Conservation (phyloP, 2,113 vertebrate species). For the Tamias sibiricus region DNA sequence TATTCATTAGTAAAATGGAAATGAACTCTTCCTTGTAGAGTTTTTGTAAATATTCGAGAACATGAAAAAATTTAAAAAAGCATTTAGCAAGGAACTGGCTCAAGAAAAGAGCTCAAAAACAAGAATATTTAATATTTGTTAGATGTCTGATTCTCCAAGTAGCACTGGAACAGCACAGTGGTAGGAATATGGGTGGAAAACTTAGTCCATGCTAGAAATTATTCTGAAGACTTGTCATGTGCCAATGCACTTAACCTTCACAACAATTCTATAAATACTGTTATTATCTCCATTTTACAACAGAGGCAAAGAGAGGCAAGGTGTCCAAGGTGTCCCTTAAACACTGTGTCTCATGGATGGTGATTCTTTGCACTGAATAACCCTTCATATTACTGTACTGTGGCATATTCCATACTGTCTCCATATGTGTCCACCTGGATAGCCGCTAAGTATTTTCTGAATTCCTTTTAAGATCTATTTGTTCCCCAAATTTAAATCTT, state of each 20-base stretch:
- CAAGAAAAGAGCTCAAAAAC: background rate
- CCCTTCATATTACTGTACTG: background rate
- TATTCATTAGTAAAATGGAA: background rate
- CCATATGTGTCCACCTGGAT: background rate
- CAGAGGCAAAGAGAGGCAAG: background rate
- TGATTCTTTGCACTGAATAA: background rate
- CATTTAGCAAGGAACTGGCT: background rate
- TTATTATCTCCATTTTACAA: slow-evolving; percentile 23
- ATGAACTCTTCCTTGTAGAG: background rate
- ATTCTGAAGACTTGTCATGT: background rate
- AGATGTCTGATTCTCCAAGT: background rate
- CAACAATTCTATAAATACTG: background rate
- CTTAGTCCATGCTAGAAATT: background rate
- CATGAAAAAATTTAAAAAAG: background rate
- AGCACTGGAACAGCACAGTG: background rate
- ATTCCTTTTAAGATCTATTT: background rate
- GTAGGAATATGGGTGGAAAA: background rate
- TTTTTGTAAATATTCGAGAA: background rate
- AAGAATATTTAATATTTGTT: background rate
- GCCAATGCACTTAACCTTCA: background rate
- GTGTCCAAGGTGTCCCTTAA: background rate
- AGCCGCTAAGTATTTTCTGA: background rate
- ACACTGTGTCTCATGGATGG: background rate
- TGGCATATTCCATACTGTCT: background rate
- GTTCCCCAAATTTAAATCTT: background rate